Evolutionary conservation across 2,797 vertebrate genomes (phyloP).

Genomic region (Apogon talboti): DNA sequence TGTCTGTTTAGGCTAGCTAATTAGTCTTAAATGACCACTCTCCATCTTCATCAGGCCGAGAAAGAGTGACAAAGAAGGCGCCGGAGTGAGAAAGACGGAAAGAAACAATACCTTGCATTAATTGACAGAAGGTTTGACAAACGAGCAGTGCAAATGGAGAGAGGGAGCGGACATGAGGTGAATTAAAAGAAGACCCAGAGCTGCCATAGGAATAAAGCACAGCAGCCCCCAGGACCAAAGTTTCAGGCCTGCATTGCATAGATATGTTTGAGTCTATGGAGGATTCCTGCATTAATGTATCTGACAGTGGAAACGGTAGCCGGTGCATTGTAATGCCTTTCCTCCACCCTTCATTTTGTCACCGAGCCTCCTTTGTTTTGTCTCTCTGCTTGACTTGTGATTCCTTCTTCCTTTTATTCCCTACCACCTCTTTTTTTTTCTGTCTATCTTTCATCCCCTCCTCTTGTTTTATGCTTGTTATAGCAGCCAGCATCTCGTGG

Average conservation of each 20-base stretch:
- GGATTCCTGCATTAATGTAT: conserved; percentile 28
- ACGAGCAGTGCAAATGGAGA: conserved; percentile 54
- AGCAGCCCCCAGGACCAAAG: conserved; percentile 12
- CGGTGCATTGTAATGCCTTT: conserved; percentile 9
- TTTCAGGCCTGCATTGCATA: conserved; percentile 35
- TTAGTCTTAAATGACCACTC: conserved; percentile 72
- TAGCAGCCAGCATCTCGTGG: conserved; percentile 26
- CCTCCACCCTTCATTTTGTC: conserved; percentile 38
- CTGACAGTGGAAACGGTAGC: conserved; percentile 14
- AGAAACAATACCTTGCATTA: conserved; percentile 52
- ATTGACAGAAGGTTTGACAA: conserved; percentile 57
- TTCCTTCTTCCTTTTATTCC: not conserved
- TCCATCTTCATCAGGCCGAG: conserved; percentile 71
- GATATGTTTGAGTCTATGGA: conserved; percentile 42
- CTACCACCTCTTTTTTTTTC: conserved; percentile 1
- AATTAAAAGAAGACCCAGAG: conserved; percentile 44
- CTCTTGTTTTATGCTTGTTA: not conserved
- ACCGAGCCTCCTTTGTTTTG: conserved; percentile 13
- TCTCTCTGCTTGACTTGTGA: conserved; percentile 11
- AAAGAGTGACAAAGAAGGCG: conserved; percentile 41
- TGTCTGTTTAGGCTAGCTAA: conserved; percentile 61
- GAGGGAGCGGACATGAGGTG: conserved; percentile 37
- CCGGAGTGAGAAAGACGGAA: conserved; percentile 28
- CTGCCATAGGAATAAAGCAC: conserved; percentile 15
- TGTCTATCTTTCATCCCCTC: conserved; percentile 11